Evolutionary conservation across 2,888 invertebrate species (phyloP), one percentile per base, ranked within the genome.

Genomic region (Imbricaverruca yamaguchii): DNA sequence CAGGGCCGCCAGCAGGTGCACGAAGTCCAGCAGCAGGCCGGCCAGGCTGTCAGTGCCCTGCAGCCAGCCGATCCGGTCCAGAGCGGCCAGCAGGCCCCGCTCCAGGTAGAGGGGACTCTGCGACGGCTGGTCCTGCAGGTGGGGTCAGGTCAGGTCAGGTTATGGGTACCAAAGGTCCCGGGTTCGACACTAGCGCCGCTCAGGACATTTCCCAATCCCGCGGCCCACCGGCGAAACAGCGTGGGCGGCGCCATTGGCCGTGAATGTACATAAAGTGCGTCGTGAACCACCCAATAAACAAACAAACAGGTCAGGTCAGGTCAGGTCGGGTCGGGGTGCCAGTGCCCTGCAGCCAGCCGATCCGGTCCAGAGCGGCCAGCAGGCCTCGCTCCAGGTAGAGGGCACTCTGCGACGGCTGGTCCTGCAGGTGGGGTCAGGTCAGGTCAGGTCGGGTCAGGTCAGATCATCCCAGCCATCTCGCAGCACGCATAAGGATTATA

Each of bases 361-460:
- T 23, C 65, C 23, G 15, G 65, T 65, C 65, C 65, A 65, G 23
- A 23, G 65, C 65, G 18, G 65, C 23, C 80, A 96, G 89, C 80
- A 97, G 89, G 3, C 93, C 92, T 84, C 93, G 91, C 82, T 93
- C 89, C 83, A 96, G 89, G 87, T 94, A 95, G 18, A 96, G 89
- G 82, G 94, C 94, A 77, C 94, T 94, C 85, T 93, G 92, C 85
- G 96, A 95, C 11, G 96, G 94, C 86, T 94, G 95, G 86, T 97
- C 96, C 93, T 94, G 85, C 67, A 87, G 23, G 59, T 39, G 39
- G 39, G 39, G 39, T 39, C 39, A 39, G 39, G 39, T 39, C 39
- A 39, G 39, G 39, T 39, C 39, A 39, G 39, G 39, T 39, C 39
- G 4, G 1, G 2, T 39, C 39, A 39, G 1, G 2, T 39, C 39